Evolutionary conservation across 1,140 invertebrate genomes (phyloP).

Genomic region (Drosophila elegans): DNA sequence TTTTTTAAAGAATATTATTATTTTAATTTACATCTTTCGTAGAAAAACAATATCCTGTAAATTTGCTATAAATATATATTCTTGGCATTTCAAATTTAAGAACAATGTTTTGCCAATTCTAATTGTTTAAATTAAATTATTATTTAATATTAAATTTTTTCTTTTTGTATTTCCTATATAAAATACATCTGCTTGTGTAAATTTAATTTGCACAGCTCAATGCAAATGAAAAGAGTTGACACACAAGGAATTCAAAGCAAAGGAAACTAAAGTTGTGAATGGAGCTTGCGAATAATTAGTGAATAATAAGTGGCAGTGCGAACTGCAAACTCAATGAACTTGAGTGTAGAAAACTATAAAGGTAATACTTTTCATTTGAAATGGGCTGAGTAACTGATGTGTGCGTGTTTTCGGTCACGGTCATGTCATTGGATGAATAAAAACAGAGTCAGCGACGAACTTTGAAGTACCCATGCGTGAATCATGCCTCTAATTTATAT

Average conservation of each 20-base stretch:
- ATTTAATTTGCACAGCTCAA: constrained; percentile 69
- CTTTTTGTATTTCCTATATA: not conserved
- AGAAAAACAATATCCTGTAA: no score
- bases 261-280: not conserved
- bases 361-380: not conserved
- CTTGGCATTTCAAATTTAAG: no score
- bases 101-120: no score
- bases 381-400: not conserved
- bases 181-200: not conserved
- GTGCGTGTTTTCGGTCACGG: constrained; percentile 7
- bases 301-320: constrained; percentile 11
- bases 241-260: constrained; percentile 10
- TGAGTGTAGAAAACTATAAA: not conserved
- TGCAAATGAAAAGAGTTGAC: constrained; percentile 21
- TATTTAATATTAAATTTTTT: not conserved
- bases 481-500: constrained; percentile 15
- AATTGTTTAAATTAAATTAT: not conserved
- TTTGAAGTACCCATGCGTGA: constrained; percentile 3
- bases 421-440: constrained; percentile 3
- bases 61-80: no score
- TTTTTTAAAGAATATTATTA: no score
- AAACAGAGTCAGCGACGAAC: not conserved
- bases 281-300: constrained; percentile 20
- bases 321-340: constrained; percentile 2
- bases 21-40: no score